Evolutionary conservation across 2,113 vertebrate species (phyloP).

Genomic region (Brachirus orientalis): DNA sequence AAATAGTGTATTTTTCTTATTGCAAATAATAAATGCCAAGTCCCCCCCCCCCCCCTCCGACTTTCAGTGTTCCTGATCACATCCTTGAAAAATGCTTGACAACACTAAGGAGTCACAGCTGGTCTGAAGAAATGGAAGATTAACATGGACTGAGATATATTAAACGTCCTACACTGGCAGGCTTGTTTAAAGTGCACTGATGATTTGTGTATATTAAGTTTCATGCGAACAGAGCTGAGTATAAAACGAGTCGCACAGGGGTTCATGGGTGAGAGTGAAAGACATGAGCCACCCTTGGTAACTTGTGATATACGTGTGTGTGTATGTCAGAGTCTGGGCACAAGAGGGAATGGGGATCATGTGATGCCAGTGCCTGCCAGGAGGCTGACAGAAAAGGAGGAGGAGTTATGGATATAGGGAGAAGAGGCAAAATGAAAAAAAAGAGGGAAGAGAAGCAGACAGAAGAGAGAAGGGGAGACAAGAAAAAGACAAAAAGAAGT

Average conservation of each 20-base stretch:
- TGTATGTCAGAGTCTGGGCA: conserved; percentile 39
- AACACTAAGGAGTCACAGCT: conserved; percentile 14
- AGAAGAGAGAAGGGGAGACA: conserved; percentile 33
- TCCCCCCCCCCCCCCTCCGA: too few species aligned
- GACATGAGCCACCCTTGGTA: conserved; percentile 49
- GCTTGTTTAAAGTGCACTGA: conserved; percentile 41
- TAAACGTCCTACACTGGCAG: not conserved
- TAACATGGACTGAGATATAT: conserved; percentile 15
- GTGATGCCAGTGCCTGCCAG: conserved; percentile 73
- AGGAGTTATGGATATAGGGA: conserved; percentile 17
- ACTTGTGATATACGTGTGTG: conserved; percentile 27
- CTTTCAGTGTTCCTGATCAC: not conserved
- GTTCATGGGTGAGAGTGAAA: conserved; percentile 41
- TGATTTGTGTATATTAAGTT: conserved; percentile 60
- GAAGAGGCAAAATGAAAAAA: conserved; percentile 25
- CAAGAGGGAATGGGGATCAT: conserved; percentile 67
- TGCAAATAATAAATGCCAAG: conserved; percentile 3
- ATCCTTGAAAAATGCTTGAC: conserved; percentile 5
- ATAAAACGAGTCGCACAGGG: conserved; percentile 27
- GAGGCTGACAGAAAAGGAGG: conserved; percentile 24
- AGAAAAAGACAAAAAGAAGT: conserved; percentile 31
- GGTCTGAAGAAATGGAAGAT: conserved; percentile 20
- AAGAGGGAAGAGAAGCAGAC: conserved; percentile 18
- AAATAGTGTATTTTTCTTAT: not conserved
- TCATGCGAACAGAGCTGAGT: conserved; percentile 37